Conservation (phyloP, 2,888 invertebrate genomes). For the Scrobipalpa atriplicella region DNA sequence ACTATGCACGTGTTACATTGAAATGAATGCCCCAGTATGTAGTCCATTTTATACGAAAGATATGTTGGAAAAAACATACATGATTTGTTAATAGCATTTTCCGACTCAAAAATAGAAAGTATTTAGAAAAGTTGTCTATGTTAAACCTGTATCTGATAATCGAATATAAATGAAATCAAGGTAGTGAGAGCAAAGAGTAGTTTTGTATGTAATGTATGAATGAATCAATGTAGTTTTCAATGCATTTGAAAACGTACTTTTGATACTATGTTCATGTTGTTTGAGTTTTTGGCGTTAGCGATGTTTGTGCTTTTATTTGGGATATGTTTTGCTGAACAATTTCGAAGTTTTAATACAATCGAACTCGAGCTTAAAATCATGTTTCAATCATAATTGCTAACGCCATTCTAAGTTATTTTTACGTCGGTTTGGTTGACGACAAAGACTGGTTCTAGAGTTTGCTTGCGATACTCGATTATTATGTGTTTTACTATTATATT, state of each 20-base stretch:
- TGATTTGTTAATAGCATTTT: background rate
- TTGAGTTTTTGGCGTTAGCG: conserved; percentile 25
- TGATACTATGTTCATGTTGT: conserved; percentile 49
- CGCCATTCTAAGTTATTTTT: conserved; percentile 10
- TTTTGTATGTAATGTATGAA: conserved; percentile 45
- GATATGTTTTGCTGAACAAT: background rate
- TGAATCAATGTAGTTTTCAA: conserved; percentile 72
- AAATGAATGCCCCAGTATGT: background rate
- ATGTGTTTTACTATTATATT: conserved; percentile 33
- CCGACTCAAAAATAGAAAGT: background rate
- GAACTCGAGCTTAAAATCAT: conserved; percentile 1
- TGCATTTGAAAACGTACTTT: conserved; percentile 63
- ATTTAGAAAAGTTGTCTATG: conserved; percentile 2
- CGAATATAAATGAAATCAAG: background rate
- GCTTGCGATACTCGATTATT: conserved; percentile 46
- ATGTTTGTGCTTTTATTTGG: background rate
- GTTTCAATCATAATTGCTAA: background rate
- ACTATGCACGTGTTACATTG: conserved; percentile 15
- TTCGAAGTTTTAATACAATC: background rate
- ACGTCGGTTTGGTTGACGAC: conserved; percentile 39
- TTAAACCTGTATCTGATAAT: background rate
- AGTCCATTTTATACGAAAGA: conserved; percentile 1
- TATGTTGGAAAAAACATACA: background rate
- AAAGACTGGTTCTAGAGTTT: conserved; percentile 55
- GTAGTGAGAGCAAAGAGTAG: conserved; percentile 41